Percentiles rank a stretch among this genome's conserved stretches.
These are phyloP conservation scores for Otolemur crassicaudatus DNA, from an alignment of 2,797 vertebrate species.

Conservation along the genomic window DNA sequence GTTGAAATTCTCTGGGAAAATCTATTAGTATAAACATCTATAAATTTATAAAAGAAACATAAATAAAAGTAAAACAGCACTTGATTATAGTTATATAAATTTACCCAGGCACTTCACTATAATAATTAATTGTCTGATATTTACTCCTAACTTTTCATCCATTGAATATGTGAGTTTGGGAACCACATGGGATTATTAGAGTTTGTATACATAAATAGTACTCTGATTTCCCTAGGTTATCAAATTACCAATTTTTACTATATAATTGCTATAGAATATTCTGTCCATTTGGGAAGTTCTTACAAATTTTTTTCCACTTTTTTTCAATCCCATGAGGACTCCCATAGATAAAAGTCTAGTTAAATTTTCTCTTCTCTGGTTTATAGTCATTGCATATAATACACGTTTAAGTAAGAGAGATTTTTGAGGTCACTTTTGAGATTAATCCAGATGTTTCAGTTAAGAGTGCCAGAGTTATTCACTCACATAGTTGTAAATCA, in stretches of 20 bases:
- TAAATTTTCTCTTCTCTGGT: neutral
- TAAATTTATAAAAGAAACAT: neutral
- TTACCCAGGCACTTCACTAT: neutral
- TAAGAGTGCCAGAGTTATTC: constrained; percentile 61
- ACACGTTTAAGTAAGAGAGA: constrained; percentile 29
- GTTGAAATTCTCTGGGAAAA: constrained; percentile 4
- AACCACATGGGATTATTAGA: neutral
- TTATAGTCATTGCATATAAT: neutral
- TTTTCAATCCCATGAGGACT: neutral
- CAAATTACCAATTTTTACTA: neutral
- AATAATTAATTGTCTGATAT: neutral
- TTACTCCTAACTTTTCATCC: constrained; percentile 16
- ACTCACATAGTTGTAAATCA: constrained; percentile 51
- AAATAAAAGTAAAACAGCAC: constrained; percentile 6
- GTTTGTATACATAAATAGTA: neutral
- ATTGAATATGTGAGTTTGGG: neutral
- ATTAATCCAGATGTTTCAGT: constrained; percentile 58
- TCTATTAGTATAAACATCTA: neutral
- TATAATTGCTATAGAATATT: constrained; percentile 8
- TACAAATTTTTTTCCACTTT: neutral
- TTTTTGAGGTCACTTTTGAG: constrained; percentile 66
- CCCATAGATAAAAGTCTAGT: neutral
- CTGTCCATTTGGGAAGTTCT: neutral
- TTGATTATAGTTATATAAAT: neutral
- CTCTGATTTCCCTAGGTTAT: neutral